Base-by-base conservation (phyloP, 2,888 invertebrate species). In the Orthosia cruda region DNA sequence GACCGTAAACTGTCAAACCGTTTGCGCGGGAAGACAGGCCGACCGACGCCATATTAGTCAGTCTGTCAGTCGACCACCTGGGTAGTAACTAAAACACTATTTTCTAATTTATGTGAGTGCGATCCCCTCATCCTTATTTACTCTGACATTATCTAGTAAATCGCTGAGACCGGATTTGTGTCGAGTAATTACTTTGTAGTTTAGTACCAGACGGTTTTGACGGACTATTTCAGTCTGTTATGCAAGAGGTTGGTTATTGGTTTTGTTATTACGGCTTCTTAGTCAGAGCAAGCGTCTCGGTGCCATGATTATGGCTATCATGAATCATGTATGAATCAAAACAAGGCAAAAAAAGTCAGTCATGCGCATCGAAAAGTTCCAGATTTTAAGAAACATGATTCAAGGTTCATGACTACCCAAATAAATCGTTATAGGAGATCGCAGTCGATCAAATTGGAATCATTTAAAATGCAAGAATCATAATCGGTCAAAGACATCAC, bases 61-160 rank as follows among this genome's bases (percentile, higher is more conserved):
- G 71, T 67, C 40, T 65, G 78, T 81, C 85, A 81, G 70, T 75
- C 68, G 80, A 80, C 81, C 81, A 87, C 84, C 81, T 81, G 87
- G 83, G 84, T 80, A 84, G 89, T 87, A 80, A 86, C 85, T 84
- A 87, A 87, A 90, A 89, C 88, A 86, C 84, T 70, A 83, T 85
- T 90, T 91, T 91, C 90, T 90, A 90, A 90, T 88, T 89, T 87
- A 87, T 86, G 71, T 76, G 71, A 86, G 59, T 74, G 58, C 74
- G 67, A 77, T 82, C 73, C 80, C 64, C 67, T 71, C 81, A 78
- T 78, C 80, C 80, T 86, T 77, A 84, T 84, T 75, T 78, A 83
- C 74, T 80, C 58, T 58, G 76, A 80, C 80, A 65, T 77, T 85
- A 83, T 85, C 86, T 71, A 63, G 68, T 70, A 79, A 83, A 86